phyloP scores from a whole-genome alignment of 2,888 invertebrate genomes.

The Crematogaster levior region DNA sequence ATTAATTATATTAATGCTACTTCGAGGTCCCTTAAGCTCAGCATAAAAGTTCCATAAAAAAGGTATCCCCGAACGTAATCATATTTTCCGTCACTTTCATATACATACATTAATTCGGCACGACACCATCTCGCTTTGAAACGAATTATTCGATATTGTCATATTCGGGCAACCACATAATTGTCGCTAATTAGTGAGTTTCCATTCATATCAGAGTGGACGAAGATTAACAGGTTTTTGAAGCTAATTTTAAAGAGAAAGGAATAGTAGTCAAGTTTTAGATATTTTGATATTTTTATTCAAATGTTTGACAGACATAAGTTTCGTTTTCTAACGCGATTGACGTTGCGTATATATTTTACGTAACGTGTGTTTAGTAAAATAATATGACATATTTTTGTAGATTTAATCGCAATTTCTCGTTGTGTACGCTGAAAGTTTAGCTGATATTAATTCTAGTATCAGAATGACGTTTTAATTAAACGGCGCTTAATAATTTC shows the following conservation, averaged over 20 bases:
- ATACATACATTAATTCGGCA: constrained; percentile 5
- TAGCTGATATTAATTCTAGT: constrained; percentile 8
- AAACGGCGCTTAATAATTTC: constrained; percentile 24
- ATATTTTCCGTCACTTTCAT: constrained; percentile 14
- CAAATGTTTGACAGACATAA: neutral
- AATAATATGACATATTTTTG: neutral
- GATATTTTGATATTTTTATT: neutral
- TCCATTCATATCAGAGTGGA: constrained; percentile 1
- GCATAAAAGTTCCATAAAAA: constrained; percentile 1
- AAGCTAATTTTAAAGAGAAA: neutral
- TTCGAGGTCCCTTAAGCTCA: neutral
- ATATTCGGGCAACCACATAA: neutral
- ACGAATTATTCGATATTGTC: constrained; percentile 8
- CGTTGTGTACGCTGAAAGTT: neutral
- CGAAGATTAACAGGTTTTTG: neutral
- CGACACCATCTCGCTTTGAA: neutral
- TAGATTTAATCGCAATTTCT: neutral
- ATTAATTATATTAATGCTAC: constrained; percentile 28
- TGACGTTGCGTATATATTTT: neutral
- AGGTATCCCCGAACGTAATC: neutral
- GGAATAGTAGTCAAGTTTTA: neutral
- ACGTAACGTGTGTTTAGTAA: neutral
- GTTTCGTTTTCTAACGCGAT: neutral
- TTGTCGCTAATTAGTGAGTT: constrained; percentile 7
- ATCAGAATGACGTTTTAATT: constrained; percentile 22